These are phyloP conservation scores for Centropus bengalensis DNA, from an alignment of 2,113 vertebrate species.

Conservation along the genomic window DNA sequence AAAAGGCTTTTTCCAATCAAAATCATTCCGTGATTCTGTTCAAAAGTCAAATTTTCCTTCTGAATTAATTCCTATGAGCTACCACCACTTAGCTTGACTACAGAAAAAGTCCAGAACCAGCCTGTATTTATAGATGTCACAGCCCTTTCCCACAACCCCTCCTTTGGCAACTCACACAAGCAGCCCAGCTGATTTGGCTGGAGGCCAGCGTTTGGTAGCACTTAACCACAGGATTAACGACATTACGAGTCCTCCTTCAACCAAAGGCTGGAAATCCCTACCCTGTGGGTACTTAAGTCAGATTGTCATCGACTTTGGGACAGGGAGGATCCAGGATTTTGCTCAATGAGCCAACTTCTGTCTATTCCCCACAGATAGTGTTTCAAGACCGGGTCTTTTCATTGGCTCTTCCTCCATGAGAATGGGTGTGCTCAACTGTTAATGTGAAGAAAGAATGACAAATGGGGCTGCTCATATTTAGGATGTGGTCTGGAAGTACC, in stretches of 20 bases:
- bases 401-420: not conserved
- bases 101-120: not conserved
- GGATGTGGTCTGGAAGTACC: not conserved
- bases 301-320: not conserved
- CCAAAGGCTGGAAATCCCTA: not conserved
- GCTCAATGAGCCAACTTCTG: not conserved
- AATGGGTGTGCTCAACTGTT: not conserved
- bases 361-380: not conserved
- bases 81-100: not conserved
- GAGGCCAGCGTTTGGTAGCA: not conserved
- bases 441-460: rapidly evolving
- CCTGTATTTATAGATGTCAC: not conserved
- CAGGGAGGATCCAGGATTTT: not conserved
- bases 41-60: not conserved
- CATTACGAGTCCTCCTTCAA: not conserved
- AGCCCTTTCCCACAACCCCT: not conserved
- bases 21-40: not conserved
- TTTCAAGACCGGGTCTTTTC: not conserved
- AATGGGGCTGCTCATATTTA: not conserved
- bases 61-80: not conserved
- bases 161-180: not conserved
- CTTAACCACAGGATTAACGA: not conserved
- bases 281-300: not conserved
- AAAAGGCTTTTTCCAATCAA: no score
- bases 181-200: not conserved